A percentile compares a stretch with the other conserved stretches of the same genome.
Conservation (phyloP, 2,113 vertebrate genomes). For the Bos indicus region DNA sequence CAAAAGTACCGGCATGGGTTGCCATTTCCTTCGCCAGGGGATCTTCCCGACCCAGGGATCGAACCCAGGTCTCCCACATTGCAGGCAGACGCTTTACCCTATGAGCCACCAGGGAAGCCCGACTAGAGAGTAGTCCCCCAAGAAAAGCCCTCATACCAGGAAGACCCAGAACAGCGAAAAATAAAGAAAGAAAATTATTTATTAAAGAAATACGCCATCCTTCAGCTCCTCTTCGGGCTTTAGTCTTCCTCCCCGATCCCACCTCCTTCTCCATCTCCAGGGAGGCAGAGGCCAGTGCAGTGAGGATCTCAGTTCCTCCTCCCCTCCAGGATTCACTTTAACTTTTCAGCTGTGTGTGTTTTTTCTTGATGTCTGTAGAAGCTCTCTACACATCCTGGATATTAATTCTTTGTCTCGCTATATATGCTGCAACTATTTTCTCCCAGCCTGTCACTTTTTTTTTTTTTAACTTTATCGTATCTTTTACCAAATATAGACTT, state of each 20-base stretch:
- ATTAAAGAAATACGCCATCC: not conserved
- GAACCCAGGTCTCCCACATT: not conserved
- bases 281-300: fast-evolving
- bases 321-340: not conserved
- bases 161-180: not conserved
- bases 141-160: not conserved
- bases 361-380: not conserved
- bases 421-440: slow-evolving; percentile 12
- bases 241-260: fast-evolving
- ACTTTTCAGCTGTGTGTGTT: not conserved
- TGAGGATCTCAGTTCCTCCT: no score
- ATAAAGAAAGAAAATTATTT: not conserved
- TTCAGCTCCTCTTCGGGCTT: not conserved
- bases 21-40: not conserved
- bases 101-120: not conserved
- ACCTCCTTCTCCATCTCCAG: fast-evolving
- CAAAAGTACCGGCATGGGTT: not conserved
- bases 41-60: not conserved
- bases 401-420: not conserved
- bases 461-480: slow-evolving; percentile 40
- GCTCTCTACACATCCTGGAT: not conserved
- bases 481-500: slow-evolving; percentile 59
- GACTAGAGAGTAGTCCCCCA: not conserved
- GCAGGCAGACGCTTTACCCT: not conserved
- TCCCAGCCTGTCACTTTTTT: slow-evolving; percentile 27